Conservation (phyloP, 2,888 invertebrate species). For the Boloria euphrosyne region DNA sequence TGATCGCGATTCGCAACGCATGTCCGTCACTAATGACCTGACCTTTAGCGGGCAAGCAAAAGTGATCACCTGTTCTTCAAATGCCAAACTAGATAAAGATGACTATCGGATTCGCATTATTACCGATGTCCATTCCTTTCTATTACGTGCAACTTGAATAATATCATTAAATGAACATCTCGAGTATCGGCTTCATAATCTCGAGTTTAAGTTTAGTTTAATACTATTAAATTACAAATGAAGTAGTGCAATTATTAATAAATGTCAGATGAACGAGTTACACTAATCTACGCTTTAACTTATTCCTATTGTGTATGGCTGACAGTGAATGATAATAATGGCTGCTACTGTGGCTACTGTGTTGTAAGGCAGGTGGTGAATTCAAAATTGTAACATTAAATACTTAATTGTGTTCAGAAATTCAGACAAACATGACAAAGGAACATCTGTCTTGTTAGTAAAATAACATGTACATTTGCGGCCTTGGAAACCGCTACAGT, state of each 20-base stretch:
- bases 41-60: conserved; percentile 22
- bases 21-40: conserved; percentile 23
- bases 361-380: conserved; percentile 1
- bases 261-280: conserved; percentile 17
- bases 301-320: conserved; percentile 12
- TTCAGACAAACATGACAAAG: neutral
- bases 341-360: conserved; percentile 7
- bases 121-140: conserved; percentile 22
- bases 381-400: neutral
- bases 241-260: conserved; percentile 16
- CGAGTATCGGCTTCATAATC: neutral
- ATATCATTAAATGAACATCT: conserved; percentile 14
- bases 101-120: conserved; percentile 26
- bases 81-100: conserved; percentile 29
- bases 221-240: neutral
- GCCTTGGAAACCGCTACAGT: no score
- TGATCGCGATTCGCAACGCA: conserved; percentile 17
- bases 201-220: no score
- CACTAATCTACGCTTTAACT: conserved; percentile 18
- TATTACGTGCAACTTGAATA: conserved; percentile 16
- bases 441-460: no score
- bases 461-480: no score
- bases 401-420: neutral
- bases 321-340: conserved; percentile 15
- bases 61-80: conserved; percentile 25